phyloP scores from a whole-genome alignment of 2,113 vertebrate genomes.

The Mus musculus region DNA sequence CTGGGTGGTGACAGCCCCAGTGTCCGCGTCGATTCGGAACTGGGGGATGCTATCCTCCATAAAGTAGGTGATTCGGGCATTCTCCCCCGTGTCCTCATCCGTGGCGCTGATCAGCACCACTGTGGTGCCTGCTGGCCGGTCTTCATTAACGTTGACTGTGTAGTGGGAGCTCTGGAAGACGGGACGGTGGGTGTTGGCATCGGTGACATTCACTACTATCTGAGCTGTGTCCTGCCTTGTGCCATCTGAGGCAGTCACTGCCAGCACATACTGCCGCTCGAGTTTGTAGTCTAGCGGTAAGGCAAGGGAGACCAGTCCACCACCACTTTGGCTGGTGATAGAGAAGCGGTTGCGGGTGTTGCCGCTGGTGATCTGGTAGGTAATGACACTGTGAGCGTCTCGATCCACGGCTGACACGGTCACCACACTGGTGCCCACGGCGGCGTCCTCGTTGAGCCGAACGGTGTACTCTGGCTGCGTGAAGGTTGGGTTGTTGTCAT shows the following conservation, averaged over 20 bases:
- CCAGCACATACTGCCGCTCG: conserved; percentile 95
- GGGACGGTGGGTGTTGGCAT: conserved; percentile 96
- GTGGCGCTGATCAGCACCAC: conserved; percentile 97
- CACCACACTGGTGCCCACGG: conserved; percentile 95
- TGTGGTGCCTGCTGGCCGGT: conserved; percentile 91
- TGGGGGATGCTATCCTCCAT: conserved; percentile 99
- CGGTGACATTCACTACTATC: conserved; percentile 95
- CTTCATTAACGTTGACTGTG: conserved; percentile 95
- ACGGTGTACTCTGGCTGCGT: conserved; percentile 92
- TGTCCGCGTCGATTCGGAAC: conserved; percentile 93
- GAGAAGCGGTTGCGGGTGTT: conserved; percentile 98
- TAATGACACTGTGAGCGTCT: conserved; percentile 95
- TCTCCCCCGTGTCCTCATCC: conserved; percentile 96
- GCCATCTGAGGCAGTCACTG: conserved; percentile 93
- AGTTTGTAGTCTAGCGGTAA: conserved; percentile 97
- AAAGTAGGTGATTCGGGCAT: conserved; percentile 95
- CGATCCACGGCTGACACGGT: conserved; percentile 95
- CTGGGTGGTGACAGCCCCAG: conserved; percentile 94
- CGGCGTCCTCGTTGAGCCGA: conserved; percentile 95
- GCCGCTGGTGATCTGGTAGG: conserved; percentile 97
- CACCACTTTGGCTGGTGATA: conserved; percentile 97
- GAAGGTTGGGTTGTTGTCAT: conserved; percentile 98
- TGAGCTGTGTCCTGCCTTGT: conserved; percentile 93
- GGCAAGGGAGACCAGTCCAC: conserved; percentile 94
- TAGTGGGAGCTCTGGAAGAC: conserved; percentile 99